Evolutionary conservation across 2,888 invertebrate genomes (phyloP), one percentile per base, ranked within the genome.

Genomic region (Spodoptera exigua): DNA sequence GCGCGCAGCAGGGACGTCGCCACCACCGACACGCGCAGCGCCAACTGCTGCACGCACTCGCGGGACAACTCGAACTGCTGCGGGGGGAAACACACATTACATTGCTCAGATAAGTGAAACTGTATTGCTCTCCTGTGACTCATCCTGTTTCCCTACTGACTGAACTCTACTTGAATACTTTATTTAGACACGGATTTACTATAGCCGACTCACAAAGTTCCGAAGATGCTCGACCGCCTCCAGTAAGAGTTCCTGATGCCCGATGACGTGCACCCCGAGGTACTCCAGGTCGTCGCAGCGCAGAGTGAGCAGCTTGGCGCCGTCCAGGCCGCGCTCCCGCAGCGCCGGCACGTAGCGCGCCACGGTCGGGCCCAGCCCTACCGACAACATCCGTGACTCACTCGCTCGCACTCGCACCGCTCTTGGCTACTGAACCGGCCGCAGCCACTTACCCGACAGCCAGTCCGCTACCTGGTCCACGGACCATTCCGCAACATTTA

Each of bases 241-340:
- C 44, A 99, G 95, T 68, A 99, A 96, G 53, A 98, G 96, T 88
- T 99, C 99, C 89, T 99, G 98, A 87, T 99, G 99, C 10, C 99
- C 99, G 67, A 99, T 96, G 85, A 97, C 96, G 64, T 95, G 94
- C 83, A 99, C 96, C 17, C 98, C 98, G 54, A 99, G 95, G 85
- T 97, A 96, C 84, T 98, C 97, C 69, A 99, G 95, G 91, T 98
- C 98, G 86, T 98, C 97, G 48, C 98, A 97, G 61, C 98, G 96
- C 80, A 99, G 95, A 86, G 96, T 96, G 74, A 99, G 94, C 84
- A 99, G 95, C 81, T 97, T 96, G 77, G 96, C 95, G 7, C 98
- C 99, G 83, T 96, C 96, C 40, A 99, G 96, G 65, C 96, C 96
- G 83, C 97, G 97, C 85, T 97, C 97, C 58, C 96, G 94, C 88